phyloP scores from a whole-genome alignment of 2,888 invertebrate species.

The Vesta saturnalis region DNA sequence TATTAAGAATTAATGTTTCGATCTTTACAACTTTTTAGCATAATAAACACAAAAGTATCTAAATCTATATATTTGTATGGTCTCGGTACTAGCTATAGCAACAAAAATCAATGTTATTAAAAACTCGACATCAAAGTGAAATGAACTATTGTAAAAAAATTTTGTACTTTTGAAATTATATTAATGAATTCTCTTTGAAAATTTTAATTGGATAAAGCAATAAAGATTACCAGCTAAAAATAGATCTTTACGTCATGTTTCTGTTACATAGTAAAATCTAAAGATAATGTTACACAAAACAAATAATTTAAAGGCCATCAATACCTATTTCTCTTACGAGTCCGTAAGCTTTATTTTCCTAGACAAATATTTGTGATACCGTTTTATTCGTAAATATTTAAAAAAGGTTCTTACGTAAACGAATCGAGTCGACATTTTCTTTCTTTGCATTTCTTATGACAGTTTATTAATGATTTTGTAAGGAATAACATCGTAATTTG shows the following conservation, averaged over 20 bases:
- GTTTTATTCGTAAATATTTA: neutral
- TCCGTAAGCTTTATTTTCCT: neutral
- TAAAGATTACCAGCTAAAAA: neutral
- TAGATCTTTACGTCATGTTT: neutral
- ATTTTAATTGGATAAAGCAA: neutral
- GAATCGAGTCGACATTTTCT: neutral
- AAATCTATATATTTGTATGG: too few relatives aligned
- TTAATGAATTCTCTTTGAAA: too few relatives aligned
- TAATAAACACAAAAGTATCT: too few relatives aligned
- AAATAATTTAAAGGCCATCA: constrained; percentile 1
- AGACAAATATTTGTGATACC: neutral
- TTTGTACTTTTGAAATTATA: too few relatives aligned
- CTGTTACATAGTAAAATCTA: neutral
- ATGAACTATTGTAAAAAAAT: too few relatives aligned
- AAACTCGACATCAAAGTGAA: too few relatives aligned
- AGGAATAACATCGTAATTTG: constrained; percentile 24
- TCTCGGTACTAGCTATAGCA: too few relatives aligned
- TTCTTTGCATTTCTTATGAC: too few relatives aligned
- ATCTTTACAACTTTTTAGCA: too few relatives aligned
- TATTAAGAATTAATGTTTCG: too few relatives aligned
- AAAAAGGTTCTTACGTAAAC: neutral
- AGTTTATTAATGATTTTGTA: constrained; percentile 11
- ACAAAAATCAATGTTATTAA: too few relatives aligned
- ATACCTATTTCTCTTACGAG: constrained; percentile 1
- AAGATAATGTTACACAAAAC: too few relatives aligned